A percentile compares a stretch with the other conserved stretches of the same genome.
Evolutionary conservation across 2,888 invertebrate species (phyloP).

Genomic region (Alentia gelatinosa): DNA sequence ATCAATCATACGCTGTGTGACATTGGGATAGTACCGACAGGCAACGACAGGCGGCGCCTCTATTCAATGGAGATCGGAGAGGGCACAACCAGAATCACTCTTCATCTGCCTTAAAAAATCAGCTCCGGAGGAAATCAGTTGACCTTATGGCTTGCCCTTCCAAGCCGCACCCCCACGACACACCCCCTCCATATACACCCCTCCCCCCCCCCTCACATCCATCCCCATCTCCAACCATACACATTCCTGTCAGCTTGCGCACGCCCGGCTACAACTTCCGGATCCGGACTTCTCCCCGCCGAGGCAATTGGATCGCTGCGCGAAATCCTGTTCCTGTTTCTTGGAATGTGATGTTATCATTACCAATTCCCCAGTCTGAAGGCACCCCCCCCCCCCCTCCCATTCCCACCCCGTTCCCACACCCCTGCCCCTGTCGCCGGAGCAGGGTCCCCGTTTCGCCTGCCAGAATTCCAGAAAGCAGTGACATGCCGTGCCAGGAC

Average conservation of each 20-base stretch:
- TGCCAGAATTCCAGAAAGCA: neutral
- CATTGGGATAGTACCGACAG: too few relatives aligned
- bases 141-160: neutral
- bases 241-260: too few relatives aligned
- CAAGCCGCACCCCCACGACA: neutral
- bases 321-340: neutral
- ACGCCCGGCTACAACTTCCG: too few relatives aligned
- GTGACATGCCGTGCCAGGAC: neutral
- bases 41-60: too few relatives aligned
- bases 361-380: neutral
- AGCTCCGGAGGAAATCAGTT: neutral
- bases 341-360: neutral
- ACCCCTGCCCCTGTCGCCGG: neutral
- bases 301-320: neutral
- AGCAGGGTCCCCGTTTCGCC: neutral
- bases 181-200: too few relatives aligned
- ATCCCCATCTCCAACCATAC: neutral
- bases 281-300: too few relatives aligned
- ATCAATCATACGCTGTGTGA: too few relatives aligned
- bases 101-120: neutral
- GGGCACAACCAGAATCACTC: neutral
- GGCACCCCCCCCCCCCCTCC: neutral
- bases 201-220: neutral
- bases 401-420: neutral
- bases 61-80: too few relatives aligned